Evolutionary conservation across 2,888 invertebrate species (phyloP), one percentile per base, ranked within the genome.

Genomic region (Drosophila sordidapex): DNA sequence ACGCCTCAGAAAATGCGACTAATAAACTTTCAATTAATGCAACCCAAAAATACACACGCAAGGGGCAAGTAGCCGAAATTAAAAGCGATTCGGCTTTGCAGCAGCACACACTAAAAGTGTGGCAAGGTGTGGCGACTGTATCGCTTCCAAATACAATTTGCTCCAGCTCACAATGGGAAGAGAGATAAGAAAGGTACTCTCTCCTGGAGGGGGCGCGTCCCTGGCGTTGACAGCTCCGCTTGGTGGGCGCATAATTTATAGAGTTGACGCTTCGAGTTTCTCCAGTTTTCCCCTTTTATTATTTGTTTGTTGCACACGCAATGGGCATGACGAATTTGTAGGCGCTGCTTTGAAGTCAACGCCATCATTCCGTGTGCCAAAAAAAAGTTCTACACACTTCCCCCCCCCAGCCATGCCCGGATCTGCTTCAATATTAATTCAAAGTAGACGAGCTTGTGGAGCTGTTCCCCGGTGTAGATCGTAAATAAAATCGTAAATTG

Each of bases 401-500:
- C 25, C 46, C 36, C 51, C 36, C 51, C 27, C 27, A 2, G 25
- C 25, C 27, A 35, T 6, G 10, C 4, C 51, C 31, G 59, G 33
- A 57, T 51, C 15, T 40, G 21, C 53, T 21, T 60, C 59, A 56
- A 56, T 51, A 70, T 56, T 40, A 52, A 58, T 40, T 78, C 49
- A 25, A 38, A 33, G 57, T 36, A 35, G 25, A 18, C 7, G 52
- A 59, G 43, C 53, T 38, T 59, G 58, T 48, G 46, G 65, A 61
- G 66, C 68, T 60, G 36, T 27, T 18, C 0, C 13, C 21, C n/a
- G 15, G 53, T 66, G 75, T 70, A 66, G 81, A 74, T 87, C 90
- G 90, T 90, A 90, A 87, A 87, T 89, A 90, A 90, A 84, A 77
- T 83, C 82, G 89, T 89, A 89, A 87, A 87, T 87, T 87, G 90